phyloP scores from a whole-genome alignment of 1,140 invertebrate species.

The Temnothorax longispinosus region DNA sequence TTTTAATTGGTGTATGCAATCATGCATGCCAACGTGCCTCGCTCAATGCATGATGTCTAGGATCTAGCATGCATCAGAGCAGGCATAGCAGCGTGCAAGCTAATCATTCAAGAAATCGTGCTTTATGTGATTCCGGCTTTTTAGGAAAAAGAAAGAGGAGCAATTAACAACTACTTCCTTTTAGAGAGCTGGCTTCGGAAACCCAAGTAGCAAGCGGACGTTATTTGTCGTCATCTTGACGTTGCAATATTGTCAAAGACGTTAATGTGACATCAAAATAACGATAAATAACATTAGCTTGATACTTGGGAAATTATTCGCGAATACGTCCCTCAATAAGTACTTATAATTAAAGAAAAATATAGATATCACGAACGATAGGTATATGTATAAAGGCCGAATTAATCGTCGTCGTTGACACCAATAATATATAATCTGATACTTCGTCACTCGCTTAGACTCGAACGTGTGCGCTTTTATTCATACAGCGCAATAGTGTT shows the following conservation, averaged over 20 bases:
- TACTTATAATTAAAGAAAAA: conserved; percentile 31
- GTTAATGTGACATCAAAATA: too few species aligned
- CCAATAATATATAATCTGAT: background rate
- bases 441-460: background rate
- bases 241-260: too few species aligned
- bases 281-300: too few species aligned
- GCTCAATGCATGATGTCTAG: too few species aligned
- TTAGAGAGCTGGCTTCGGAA: conserved; percentile 44
- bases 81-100: too few species aligned
- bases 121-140: too few species aligned
- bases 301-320: background rate
- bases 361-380: conserved; percentile 16
- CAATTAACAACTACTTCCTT: conserved; percentile 27
- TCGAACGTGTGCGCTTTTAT: background rate
- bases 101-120: too few species aligned
- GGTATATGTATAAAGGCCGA: background rate
- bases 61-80: too few species aligned
- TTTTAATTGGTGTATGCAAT: too few species aligned
- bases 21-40: too few species aligned
- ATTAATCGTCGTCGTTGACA: conserved; percentile 22
- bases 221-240: too few species aligned
- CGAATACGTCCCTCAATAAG: conserved; percentile 23
- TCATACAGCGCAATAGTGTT: background rate
- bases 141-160: background rate
- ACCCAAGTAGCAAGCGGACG: too few species aligned